phyloP scores from a whole-genome alignment of 2,888 invertebrate species.

The Choreutis nemorana region DNA sequence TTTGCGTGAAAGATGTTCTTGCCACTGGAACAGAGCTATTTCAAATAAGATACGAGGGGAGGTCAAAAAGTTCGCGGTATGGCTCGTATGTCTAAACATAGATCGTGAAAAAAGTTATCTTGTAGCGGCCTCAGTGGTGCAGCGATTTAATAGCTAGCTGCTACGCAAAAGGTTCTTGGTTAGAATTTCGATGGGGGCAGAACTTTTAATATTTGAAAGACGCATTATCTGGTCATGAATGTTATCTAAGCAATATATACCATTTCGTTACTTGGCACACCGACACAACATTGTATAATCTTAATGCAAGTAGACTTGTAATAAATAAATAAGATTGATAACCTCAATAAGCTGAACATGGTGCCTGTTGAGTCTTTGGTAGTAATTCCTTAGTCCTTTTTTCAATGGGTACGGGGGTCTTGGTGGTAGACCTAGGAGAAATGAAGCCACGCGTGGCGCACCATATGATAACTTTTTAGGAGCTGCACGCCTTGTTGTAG shows the following conservation, averaged over 20 bases:
- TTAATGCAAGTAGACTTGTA: background rate
- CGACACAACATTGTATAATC: no score
- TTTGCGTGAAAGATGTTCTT: constrained; percentile 66
- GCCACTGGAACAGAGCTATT: constrained; percentile 67
- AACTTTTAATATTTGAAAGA: no score
- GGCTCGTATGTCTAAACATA: background rate
- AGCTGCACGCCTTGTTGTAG: constrained; percentile 27
- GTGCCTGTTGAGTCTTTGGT: constrained; percentile 38
- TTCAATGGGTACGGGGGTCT: constrained; percentile 44
- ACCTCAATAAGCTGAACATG: constrained; percentile 53
- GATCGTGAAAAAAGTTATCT: no score
- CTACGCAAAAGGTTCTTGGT: no score
- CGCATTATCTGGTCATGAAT: no score
- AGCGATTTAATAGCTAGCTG: no score
- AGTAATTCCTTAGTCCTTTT: constrained; percentile 47
- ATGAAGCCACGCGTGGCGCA: constrained; percentile 46
- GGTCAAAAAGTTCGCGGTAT: no score
- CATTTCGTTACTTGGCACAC: no score
- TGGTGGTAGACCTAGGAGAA: constrained; percentile 48
- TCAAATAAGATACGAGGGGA: no score
- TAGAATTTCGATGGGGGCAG: no score
- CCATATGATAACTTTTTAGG: constrained; percentile 34
- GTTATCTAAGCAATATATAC: no score
- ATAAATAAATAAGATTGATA: constrained; percentile 2
- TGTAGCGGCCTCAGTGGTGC: no score